Conservation (phyloP, 2,113 vertebrate genomes). For the Gopherus flavomarginatus region DNA sequence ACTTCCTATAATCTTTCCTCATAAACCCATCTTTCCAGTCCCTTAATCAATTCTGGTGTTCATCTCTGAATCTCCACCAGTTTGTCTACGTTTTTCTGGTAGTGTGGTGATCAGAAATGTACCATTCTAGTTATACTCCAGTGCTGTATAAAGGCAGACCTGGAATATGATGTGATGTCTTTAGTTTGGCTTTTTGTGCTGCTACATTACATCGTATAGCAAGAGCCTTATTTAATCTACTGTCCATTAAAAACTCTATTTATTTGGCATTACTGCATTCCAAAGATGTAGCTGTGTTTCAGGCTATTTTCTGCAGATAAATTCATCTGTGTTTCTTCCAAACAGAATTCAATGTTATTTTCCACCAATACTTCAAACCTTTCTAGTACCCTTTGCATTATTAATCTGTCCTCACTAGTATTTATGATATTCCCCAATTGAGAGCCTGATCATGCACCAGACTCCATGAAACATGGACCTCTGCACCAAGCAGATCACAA, state of each 20-base stretch:
- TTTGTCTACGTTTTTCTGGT: not conserved
- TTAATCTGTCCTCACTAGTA: not conserved
- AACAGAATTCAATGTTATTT: not conserved
- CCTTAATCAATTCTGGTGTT: not conserved
- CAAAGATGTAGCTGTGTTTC: not conserved
- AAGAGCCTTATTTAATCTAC: not conserved
- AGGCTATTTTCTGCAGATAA: not conserved
- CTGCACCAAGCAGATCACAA: not conserved
- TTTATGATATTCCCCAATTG: too few species aligned
- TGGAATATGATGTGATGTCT: not conserved
- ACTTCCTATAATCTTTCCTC: not conserved
- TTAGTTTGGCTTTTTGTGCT: not conserved
- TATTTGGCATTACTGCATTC: not conserved
- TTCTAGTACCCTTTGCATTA: not conserved
- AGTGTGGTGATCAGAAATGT: not conserved
- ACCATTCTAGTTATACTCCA: not conserved
- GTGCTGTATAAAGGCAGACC: not conserved
- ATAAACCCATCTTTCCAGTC: not conserved
- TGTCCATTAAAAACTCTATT: not conserved
- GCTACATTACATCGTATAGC: not conserved
- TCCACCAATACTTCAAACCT: not conserved
- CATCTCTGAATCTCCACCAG: not conserved
- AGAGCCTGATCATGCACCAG: not conserved
- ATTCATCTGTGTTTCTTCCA: not conserved
- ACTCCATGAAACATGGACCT: not conserved